Base-by-base conservation (phyloP, 2,888 invertebrate species). In the Chirona hameri region DNA sequence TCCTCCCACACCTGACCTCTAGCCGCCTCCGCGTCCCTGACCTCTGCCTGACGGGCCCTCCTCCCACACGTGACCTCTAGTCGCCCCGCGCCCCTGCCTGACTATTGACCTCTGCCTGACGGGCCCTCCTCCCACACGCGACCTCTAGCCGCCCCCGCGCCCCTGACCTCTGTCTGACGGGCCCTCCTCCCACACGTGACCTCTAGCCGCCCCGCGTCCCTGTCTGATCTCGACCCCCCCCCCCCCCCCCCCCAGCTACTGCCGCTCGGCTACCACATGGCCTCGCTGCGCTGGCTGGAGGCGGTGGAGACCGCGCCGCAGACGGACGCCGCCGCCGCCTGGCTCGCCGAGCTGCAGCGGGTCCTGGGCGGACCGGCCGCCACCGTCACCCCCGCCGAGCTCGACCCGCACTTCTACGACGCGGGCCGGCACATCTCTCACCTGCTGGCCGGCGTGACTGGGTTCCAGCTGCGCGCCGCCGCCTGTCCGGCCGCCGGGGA, bases 271-370 rank as follows among this genome's bases (percentile, higher is more conserved):
- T 76, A 76, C 76, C 76, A 76, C 76, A 9, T 21, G 39, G 76
- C 76, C 15, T 39, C 76, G 39, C 39, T 76, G 76, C 76, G 39
- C 76, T 76, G 76, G 76, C 76, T 76, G 31, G 39, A 76, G 76
- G 39, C 10, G 39, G 39, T 14, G 39, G 18, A 10, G 27, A 9
- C 76, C 21, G 10, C 76, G 76, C 76, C 76, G 39, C 21, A 31
- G 21, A 29, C 76, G 39, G 39, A 15, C 76, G 39, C 76, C 21
- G 76, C 0, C 21, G 76, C 76, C 76, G 39, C 76, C 76, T 76
- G 76, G 76, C 76, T 21, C 12, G 5, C 15, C 39, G 15, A 24
- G 15, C 0, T 76, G 76, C 31, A 21, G 21, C 15, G 7, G 24
- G 15, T 39, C 1, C 76, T 76, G 15, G 39, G 76, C 31, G 39